Evolutionary conservation across 2,888 invertebrate species (phyloP), one percentile per base, ranked within the genome.

Genomic region (Cecidostiba fungosa): DNA sequence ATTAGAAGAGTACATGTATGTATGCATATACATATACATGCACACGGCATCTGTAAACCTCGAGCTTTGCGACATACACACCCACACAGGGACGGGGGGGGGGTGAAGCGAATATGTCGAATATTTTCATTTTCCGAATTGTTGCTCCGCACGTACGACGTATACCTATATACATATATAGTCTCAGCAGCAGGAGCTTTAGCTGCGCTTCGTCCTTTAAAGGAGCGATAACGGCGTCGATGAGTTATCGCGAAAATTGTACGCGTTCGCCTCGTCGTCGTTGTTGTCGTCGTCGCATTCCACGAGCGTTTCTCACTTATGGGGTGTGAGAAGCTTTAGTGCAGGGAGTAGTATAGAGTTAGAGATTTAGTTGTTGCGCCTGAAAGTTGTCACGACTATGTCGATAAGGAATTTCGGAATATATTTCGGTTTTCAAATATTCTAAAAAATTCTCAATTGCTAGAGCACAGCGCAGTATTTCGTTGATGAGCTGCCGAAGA

Each of bases 1-100:
- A 90, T 87, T 79, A 70, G 88, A 88, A 88, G 54, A n/a, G 88
- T 90, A 87, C 89, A 88, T 87, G 88, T 89, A 87, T 89, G 88
- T 86, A 84, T 82, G 87, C 85, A 54, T 70, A 23, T 78, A 54
- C 23, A 6, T 32, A 69, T 79, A 62, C 36, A 77, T 70, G 80
- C 50, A 83, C 50, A 26, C 69, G 80, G 77, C 81, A 86, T 78
- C 84, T 80, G 70, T 36, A 79, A 79, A 74, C 79, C 84, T 77
- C 77, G 66, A 32, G 39, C 82, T 69, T 73, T 76, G 77, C 76
- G 77, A 72, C 73, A 59, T n/a, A 3, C n/a, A 59, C 23, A 59
- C 5, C 19, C n/a, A 54, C 54, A 19, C 54, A 54, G 0, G 5
- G 14, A 12, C 29, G 26, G 12, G 39, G 32, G n/a, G 32, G 16